These are phyloP conservation scores for Liolophura sinensis DNA, from an alignment of 1,140 invertebrate species.

Conservation along the genomic window DNA sequence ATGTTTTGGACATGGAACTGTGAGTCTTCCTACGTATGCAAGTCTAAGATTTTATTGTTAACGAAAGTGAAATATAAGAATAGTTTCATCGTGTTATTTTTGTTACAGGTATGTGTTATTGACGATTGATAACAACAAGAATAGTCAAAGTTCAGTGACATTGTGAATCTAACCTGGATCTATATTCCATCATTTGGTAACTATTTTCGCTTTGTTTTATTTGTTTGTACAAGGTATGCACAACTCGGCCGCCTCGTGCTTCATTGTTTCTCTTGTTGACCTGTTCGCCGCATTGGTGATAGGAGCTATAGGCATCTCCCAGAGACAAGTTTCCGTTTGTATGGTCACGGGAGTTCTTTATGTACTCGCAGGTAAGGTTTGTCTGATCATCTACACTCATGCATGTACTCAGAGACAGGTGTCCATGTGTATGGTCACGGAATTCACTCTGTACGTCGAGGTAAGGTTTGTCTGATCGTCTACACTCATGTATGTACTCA, in stretches of 20 bases:
- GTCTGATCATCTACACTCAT: too few species aligned
- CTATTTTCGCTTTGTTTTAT: background rate
- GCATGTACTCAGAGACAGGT: slow-evolving; percentile 33
- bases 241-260: slow-evolving; percentile 45
- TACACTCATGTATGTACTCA: too few species aligned
- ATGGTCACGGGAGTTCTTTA: slow-evolving; percentile 45
- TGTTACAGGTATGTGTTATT: too few species aligned
- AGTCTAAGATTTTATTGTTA: too few species aligned
- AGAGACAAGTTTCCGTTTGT: slow-evolving; percentile 43
- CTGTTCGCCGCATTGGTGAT: slow-evolving; percentile 34
- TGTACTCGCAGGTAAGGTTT: slow-evolving; percentile 38
- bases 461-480: slow-evolving; percentile 15
- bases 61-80: too few species aligned
- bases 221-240: slow-evolving; percentile 29
- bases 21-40: too few species aligned
- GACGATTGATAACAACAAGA: too few species aligned
- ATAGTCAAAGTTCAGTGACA: too few species aligned
- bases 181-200: too few species aligned
- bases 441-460: slow-evolving; percentile 40
- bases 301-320: slow-evolving; percentile 29
- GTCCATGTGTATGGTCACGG: slow-evolving; percentile 42
- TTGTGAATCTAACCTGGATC: too few species aligned
- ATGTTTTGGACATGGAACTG: too few species aligned
- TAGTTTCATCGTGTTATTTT: too few species aligned
- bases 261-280: slow-evolving; percentile 42